Conservation (phyloP, 2,113 vertebrate genomes). For the Phylloscopus trochilus region DNA sequence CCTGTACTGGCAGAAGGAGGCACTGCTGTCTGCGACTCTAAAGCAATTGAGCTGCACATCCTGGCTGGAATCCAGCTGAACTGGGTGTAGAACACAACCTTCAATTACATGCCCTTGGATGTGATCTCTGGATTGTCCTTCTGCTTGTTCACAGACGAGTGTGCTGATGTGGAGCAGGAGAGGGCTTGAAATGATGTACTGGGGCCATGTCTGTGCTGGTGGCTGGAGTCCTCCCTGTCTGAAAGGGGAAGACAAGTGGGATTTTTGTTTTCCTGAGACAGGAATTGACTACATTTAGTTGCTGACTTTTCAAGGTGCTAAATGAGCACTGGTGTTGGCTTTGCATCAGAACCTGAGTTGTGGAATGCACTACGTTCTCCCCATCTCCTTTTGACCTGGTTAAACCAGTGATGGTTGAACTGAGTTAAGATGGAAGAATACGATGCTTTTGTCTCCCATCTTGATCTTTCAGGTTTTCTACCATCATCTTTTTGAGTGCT, state of each 20-base stretch:
- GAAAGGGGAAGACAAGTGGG: not conserved
- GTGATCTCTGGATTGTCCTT: not conserved
- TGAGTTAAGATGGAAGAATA: not conserved
- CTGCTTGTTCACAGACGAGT: accelerated
- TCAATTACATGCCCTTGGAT: not conserved
- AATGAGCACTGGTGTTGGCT: not conserved
- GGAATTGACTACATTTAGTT: not conserved
- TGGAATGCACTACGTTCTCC: accelerated
- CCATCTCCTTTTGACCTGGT: not conserved
- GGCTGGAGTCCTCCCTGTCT: not conserved
- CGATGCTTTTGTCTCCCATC: not conserved
- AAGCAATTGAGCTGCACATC: not conserved
- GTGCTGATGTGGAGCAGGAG: not conserved
- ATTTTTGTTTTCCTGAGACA: not conserved
- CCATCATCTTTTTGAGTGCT: not conserved
- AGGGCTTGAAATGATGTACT: not conserved
- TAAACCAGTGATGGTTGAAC: not conserved
- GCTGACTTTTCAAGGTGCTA: not conserved
- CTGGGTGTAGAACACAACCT: not conserved
- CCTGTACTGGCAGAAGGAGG: not conserved
- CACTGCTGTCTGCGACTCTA: not conserved
- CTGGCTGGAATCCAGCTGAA: not conserved
- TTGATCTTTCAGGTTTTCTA: not conserved
- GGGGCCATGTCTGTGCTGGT: accelerated
- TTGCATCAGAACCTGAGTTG: not conserved